Evolutionary conservation across 1,140 invertebrate species (phyloP), one percentile per base, ranked within the genome.

Genomic region (Drosophila prosaltans): DNA sequence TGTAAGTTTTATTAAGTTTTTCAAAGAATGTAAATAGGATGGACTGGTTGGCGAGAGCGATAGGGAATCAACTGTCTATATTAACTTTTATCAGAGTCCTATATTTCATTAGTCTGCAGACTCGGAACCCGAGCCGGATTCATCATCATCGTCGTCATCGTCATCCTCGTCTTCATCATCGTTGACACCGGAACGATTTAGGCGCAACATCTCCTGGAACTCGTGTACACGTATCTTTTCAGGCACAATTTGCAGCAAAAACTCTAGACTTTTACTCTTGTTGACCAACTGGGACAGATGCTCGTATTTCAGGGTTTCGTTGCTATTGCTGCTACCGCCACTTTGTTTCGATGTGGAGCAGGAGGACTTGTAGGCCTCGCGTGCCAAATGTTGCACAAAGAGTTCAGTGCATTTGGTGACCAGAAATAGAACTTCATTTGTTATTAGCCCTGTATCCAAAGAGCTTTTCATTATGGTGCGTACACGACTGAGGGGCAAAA

Each of bases 381-480:
- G 78, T 10, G 89, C 80, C 67, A 92, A 74, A 63, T 92, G 76
- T 70, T 91, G 83, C 1, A 92, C 78, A 41, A 92, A 92, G 45
- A 90, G 63, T 65, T 92, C 91, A 2, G 90, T 84, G 41, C 84
- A 83, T 40, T 88, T 91, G 54, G 90, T 90, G 69, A 92, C 86
- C 5, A 92, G 67, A 24, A 90, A 88, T 7, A 92, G 78, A 5
- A 91, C 91, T 57, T 92, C 91, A 62, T 89, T 91, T 10, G 78
- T 80, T 16, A 92, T 91, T 39, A 86, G 66, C 0, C 90, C 91
- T 0, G 91, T 92, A 67, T 92, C 91, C 82, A 89, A 63, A 0
- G 91, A 91, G 64, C 90, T 91, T 61, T 92, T 92, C 84, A 92
- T 92, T 28, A 92, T 92, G 7, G 91, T 90, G 2, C 91, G 81